These are phyloP conservation scores for Graptemys geographica DNA, from an alignment of 2,797 vertebrate genomes.

Conservation along the genomic window DNA sequence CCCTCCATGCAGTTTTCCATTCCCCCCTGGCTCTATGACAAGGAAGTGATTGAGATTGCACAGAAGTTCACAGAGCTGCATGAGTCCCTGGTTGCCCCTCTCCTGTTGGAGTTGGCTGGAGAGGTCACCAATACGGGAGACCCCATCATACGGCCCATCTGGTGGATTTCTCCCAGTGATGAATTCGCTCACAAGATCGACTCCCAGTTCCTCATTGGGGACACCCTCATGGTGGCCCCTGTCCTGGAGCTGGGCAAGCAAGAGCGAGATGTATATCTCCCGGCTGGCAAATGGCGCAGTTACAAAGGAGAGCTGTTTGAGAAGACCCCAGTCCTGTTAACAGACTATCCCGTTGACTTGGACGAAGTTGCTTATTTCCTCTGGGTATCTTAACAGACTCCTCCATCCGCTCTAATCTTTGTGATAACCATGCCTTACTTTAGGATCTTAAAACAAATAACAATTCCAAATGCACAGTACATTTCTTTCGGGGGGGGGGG, in stretches of 20 bases:
- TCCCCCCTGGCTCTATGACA: slow-evolving; percentile 94
- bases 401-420: slow-evolving; percentile 83
- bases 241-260: slow-evolving; percentile 95
- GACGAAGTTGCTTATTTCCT: slow-evolving; percentile 95
- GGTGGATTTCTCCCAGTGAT: slow-evolving; percentile 95
- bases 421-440: slow-evolving; percentile 68
- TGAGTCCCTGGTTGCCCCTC: slow-evolving; percentile 91
- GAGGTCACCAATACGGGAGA: slow-evolving; percentile 92
- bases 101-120: slow-evolving; percentile 91
- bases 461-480: slow-evolving; percentile 57
- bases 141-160: slow-evolving; percentile 96
- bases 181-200: slow-evolving; percentile 92
- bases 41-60: slow-evolving; percentile 92
- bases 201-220: slow-evolving; percentile 97
- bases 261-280: slow-evolving; percentile 95
- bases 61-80: slow-evolving; percentile 91
- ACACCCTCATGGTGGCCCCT: slow-evolving; percentile 95
- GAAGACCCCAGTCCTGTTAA: slow-evolving; percentile 91
- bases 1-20: slow-evolving; percentile 98
- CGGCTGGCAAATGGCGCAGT: slow-evolving; percentile 92
- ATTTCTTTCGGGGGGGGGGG: not conserved
- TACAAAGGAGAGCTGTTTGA: slow-evolving; percentile 95
- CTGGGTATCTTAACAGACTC: slow-evolving; percentile 81
- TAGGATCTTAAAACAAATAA: slow-evolving; percentile 50
- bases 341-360: slow-evolving; percentile 92